Base-by-base conservation (phyloP, 2,888 invertebrate species). In the Nemoura dubitans region DNA sequence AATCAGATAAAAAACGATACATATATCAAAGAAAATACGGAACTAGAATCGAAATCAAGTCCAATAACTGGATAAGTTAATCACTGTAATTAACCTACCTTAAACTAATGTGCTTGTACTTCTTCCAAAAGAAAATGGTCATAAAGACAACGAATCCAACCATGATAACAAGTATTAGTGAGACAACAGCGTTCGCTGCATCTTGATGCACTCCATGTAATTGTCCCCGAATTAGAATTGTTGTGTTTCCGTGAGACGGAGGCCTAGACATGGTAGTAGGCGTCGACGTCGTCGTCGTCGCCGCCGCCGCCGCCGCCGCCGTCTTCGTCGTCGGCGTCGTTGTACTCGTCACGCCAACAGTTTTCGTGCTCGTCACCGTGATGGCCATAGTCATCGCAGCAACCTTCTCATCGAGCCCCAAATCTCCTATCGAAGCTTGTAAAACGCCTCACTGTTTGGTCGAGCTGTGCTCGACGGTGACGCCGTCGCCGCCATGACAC, bases 111-210 rank as follows among this genome's bases (percentile, higher is more conserved):
- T 87, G 87, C 59, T 87, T 87, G 85, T 88, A 88, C 59, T 87
- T 87, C 83, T 85, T 85, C 87, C 88, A 88, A 43, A 88, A 88
- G 85, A 88, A 88, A 27, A 88, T 42, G 5, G 83, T 86, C 88
- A 88, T 87, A 77, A 87, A 87, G 83, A 85, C 83, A 16, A 88
- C 84, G 78, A 86, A 88, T 16, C 87, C 87, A n/a, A 88, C 83
- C 87, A 88, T 88, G 76, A 87, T 85, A 81, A 87, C 85, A 21
- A 87, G 76, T 16, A 88, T 87, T 21, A 88, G 86, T 7, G 88
- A 84, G 43, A 88, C 85, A 76, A 86, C 86, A 26, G 87, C 87
- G 21, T 87, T 87, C 26, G 86, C 87, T 7, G 87, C 87, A 43
- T 42, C 87, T 10, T 85, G 76, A 29, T 82, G 76, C 27, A 36